phyloP scores from a whole-genome alignment of 1,140 invertebrate genomes.

The Drosophila bocqueti region DNA sequence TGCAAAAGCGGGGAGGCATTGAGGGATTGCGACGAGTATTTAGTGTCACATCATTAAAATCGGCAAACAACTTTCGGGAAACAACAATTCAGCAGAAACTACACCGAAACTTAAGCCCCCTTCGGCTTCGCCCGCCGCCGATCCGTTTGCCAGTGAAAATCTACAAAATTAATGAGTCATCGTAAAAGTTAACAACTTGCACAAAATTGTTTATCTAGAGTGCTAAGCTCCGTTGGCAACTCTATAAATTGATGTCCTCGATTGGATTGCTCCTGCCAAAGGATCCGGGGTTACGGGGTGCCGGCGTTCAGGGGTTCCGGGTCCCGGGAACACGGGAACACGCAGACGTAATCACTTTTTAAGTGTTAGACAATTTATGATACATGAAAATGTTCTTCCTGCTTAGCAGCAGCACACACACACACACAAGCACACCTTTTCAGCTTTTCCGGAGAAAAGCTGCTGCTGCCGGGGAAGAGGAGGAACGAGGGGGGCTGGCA shows the following conservation, averaged over 20 bases:
- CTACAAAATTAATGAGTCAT: conserved; percentile 82
- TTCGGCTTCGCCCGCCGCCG: background rate
- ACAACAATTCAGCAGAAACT: conserved; percentile 71
- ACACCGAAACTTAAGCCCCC: conserved; percentile 14
- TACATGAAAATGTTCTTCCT: conserved; percentile 78
- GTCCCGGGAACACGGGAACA: conserved; percentile 24
- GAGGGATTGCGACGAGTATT: conserved; percentile 31
- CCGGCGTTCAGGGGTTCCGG: background rate
- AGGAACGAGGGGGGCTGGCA: conserved; percentile 33
- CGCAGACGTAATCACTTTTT: conserved; percentile 84
- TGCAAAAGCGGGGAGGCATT: conserved; percentile 7
- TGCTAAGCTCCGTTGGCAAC: conserved; percentile 51
- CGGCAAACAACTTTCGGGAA: conserved; percentile 65
- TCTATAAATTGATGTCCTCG: conserved; percentile 75
- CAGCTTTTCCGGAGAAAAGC: conserved; percentile 17
- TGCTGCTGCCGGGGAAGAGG: background rate
- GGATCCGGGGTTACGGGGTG: background rate
- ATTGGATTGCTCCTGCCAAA: conserved; percentile 58
- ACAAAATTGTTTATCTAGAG: conserved; percentile 84
- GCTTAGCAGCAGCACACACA: conserved; percentile 27
- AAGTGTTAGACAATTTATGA: conserved; percentile 83
- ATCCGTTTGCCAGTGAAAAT: conserved; percentile 55
- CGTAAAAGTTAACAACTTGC: conserved; percentile 84
- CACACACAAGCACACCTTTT: conserved; percentile 4
- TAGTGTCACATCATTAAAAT: conserved; percentile 70